Percentiles rank a stretch among this genome's conserved stretches.
Evolutionary conservation across 2,797 vertebrate genomes (phyloP).

Genomic region (Lagodon rhomboides): DNA sequence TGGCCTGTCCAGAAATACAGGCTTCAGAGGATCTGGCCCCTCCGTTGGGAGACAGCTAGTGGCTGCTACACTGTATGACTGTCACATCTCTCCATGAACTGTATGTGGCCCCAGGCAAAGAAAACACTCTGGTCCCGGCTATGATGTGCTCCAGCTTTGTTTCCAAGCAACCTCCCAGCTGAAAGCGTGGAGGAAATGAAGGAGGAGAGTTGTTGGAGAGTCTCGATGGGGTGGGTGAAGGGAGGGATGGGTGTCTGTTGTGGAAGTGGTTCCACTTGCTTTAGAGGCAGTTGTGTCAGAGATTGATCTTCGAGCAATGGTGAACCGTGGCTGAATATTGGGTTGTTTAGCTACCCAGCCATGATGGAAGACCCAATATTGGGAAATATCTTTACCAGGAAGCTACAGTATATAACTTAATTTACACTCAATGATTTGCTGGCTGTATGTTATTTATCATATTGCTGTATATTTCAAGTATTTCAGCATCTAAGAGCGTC

Average conservation of each 20-base stretch:
- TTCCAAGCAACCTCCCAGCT: slow-evolving; percentile 70
- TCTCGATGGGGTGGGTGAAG: slow-evolving; percentile 33
- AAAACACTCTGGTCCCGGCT: slow-evolving; percentile 32
- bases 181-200: slow-evolving; percentile 46
- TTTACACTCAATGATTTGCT: neutral
- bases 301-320: neutral
- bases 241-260: slow-evolving; percentile 24
- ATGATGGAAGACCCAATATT: slow-evolving; percentile 12
- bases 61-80: slow-evolving; percentile 16
- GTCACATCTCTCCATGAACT: slow-evolving; percentile 36
- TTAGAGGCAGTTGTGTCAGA: slow-evolving; percentile 23
- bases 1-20: slow-evolving; percentile 1
- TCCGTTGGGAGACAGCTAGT: slow-evolving; percentile 5
- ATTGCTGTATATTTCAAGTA: neutral
- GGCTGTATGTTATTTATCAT: neutral
- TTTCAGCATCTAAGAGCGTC: neutral
- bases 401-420: neutral
- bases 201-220: slow-evolving; percentile 7
- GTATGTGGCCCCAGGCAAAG: slow-evolving; percentile 43
- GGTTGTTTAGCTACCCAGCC: slow-evolving; percentile 8
- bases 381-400: slow-evolving; percentile 8
- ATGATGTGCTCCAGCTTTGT: slow-evolving; percentile 57
- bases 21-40: neutral
- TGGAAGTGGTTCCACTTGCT: slow-evolving; percentile 34
- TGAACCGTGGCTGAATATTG: slow-evolving; percentile 13